Conservation (phyloP, 2,113 vertebrate species). For the Thermophis baileyi region DNA sequence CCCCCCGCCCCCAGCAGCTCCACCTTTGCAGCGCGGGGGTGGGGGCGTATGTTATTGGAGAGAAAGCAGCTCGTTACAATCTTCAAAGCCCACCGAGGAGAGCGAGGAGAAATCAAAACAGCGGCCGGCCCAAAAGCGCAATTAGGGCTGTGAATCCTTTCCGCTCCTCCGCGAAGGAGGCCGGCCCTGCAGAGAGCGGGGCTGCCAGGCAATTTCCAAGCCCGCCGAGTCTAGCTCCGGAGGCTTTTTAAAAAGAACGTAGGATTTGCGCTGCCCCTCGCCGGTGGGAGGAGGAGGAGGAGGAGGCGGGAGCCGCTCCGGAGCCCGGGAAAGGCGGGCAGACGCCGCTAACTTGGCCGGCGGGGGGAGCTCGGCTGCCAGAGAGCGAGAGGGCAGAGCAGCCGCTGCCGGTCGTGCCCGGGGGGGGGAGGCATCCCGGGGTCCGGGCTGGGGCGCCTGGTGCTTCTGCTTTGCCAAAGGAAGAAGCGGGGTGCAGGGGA, state of each 20-base stretch:
- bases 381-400: neutral
- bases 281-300: neutral
- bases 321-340: neutral
- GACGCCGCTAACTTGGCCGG: neutral
- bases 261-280: conserved; percentile 51
- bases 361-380: neutral
- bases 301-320: conserved; percentile 22
- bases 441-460: no score
- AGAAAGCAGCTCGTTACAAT: conserved; percentile 74
- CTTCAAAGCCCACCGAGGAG: conserved; percentile 75
- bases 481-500: neutral
- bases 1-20: conserved; percentile 5
- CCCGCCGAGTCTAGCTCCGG: conserved; percentile 69
- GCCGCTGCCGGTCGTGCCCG: neutral
- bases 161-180: conserved; percentile 65
- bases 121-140: conserved; percentile 71
- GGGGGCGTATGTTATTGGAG: conserved; percentile 55
- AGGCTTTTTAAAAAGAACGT: conserved; percentile 66
- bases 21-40: conserved; percentile 65
- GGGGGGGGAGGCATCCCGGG: neutral
- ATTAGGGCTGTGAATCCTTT: conserved; percentile 73
- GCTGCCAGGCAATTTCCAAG: conserved; percentile 74
- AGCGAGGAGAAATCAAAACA: conserved; percentile 73
- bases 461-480: neutral
- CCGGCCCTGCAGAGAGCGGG: conserved; percentile 62